These are phyloP conservation scores for Thecophora atra DNA, from an alignment of 2,888 invertebrate species.

Conservation along the genomic window DNA sequence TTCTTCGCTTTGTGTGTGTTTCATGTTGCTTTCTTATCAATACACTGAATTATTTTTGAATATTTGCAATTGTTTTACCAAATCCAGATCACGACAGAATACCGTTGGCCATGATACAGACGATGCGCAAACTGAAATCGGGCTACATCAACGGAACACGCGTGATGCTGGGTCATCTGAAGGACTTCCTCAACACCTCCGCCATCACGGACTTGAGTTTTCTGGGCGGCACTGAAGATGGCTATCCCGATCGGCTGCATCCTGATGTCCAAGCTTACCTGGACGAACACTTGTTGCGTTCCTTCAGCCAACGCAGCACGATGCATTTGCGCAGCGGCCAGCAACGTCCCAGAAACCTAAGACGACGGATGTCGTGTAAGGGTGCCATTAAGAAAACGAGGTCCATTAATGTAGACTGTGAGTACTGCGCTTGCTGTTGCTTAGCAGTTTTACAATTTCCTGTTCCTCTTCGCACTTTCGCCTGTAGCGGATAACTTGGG, in stretches of 20 bases:
- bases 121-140: conserved; percentile 97
- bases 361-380: conserved; percentile 84
- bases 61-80: no score
- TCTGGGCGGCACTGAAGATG: conserved; percentile 91
- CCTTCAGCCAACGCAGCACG: conserved; percentile 78
- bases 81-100: conserved; percentile 85
- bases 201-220: conserved; percentile 97
- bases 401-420: conserved; percentile 90
- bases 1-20: no score
- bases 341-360: conserved; percentile 70
- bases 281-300: conserved; percentile 84
- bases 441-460: background rate
- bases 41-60: no score
- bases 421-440: conserved; percentile 61
- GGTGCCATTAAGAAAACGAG: conserved; percentile 94
- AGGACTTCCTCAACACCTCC: conserved; percentile 96
- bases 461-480: conserved; percentile 5
- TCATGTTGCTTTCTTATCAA: no score
- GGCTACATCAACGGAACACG: conserved; percentile 99
- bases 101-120: conserved; percentile 94
- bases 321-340: conserved; percentile 70
- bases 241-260: conserved; percentile 85
- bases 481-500: conserved; percentile 78
- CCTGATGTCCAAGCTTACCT: conserved; percentile 87
- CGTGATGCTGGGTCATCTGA: conserved; percentile 92